Conservation (phyloP, 2,113 vertebrate species). For the Pedionomus torquatus region DNA sequence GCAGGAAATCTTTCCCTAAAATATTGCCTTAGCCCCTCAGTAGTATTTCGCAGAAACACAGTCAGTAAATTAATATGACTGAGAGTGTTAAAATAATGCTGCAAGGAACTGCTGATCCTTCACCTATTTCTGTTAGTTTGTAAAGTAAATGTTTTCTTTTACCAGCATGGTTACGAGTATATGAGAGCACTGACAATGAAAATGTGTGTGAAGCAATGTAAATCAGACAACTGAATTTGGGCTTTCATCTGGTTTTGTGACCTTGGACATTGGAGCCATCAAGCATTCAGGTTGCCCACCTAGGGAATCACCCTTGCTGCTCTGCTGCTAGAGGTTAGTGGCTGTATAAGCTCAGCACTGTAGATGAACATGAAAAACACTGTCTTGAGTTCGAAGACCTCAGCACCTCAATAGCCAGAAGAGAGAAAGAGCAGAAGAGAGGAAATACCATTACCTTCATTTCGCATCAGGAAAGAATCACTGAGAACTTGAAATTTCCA, state of each 20-base stretch:
- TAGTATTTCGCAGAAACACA: neutral
- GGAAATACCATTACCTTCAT: neutral
- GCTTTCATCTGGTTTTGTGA: neutral
- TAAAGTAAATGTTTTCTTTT: neutral
- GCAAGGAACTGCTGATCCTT: neutral
- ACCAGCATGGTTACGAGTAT: neutral
- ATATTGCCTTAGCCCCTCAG: neutral
- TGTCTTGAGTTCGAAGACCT: neutral
- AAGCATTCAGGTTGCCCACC: neutral
- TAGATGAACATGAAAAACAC: neutral
- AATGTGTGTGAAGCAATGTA: neutral
- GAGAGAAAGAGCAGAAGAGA: neutral
- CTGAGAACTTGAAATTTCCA: neutral
- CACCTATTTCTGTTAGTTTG: neutral
- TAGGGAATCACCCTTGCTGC: accelerated
- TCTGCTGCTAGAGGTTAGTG: neutral
- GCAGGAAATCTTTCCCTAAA: neutral
- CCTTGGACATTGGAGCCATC: neutral
- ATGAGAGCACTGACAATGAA: neutral
- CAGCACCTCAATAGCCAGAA: neutral
- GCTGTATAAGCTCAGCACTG: neutral
- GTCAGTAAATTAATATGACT: neutral
- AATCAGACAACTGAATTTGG: neutral
- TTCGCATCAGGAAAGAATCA: neutral
- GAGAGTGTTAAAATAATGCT: neutral